A percentile compares a stretch with the other conserved stretches of the same genome.
phyloP scores from a whole-genome alignment of 2,888 invertebrate species.

The Pandemis cinnamomeana region DNA sequence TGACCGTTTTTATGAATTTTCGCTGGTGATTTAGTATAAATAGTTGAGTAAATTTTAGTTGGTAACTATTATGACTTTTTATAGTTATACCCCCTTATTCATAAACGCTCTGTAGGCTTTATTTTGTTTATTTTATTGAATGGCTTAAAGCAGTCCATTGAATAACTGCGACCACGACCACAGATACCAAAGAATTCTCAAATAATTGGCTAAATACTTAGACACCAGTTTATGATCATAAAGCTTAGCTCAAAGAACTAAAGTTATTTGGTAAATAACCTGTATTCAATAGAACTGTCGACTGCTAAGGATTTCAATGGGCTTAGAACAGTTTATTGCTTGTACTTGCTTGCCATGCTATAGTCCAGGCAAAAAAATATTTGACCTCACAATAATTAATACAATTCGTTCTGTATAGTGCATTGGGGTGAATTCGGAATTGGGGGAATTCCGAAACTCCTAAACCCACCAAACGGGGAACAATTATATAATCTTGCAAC shows the following conservation, averaged over 20 bases:
- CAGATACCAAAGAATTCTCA: not conserved
- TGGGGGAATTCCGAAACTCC: no score
- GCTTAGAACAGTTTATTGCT: not conserved
- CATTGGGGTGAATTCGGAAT: no score
- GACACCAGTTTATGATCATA: not conserved
- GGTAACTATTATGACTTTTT: not conserved
- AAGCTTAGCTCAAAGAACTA: not conserved
- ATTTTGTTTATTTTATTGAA: no score
- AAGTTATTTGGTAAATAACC: not conserved
- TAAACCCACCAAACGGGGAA: no score
- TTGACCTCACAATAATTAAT: no score
- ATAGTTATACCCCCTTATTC: no score
- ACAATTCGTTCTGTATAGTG: no score
- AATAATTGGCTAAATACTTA: not conserved
- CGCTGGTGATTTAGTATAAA: not conserved
- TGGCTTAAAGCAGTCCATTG: no score
- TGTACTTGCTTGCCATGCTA: not conserved
- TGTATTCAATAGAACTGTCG: not conserved
- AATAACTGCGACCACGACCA: no score
- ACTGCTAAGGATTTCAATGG: constrained; percentile 5
- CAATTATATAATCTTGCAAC: no score
- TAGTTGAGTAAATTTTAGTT: not conserved
- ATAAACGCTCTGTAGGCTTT: no score
- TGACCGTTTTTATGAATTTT: constrained; percentile 11
- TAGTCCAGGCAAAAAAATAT: not conserved